Base-by-base conservation (phyloP, 2,888 invertebrate genomes). In the Protophormia terraenovae region DNA sequence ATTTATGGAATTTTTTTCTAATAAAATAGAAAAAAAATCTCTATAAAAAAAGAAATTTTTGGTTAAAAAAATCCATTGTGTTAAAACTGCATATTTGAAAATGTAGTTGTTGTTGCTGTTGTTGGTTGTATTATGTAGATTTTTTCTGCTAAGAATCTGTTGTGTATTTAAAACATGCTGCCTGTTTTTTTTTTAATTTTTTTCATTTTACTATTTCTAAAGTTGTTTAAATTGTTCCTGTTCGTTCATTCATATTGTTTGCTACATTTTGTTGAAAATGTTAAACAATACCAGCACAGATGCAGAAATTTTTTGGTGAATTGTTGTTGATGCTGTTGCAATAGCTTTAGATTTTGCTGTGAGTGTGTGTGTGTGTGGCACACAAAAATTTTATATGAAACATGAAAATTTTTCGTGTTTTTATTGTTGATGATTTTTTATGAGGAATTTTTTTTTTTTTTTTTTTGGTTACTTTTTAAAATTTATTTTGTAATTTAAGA, bases 51-150 rank as follows among this genome's bases (percentile, higher is more conserved):
- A 4, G 22, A 3, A 22, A 24, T 53, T 27, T 55, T 55, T 1
- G 24, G 27, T 14, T 0, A 60, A 32, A 53, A 60, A 41, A 41
- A 55, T n/a, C 10, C 19, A 72, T 73, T 80, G 72, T 80, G 64
- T 45, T 73, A 55, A 72, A 79, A 72, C 14, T 80, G 79, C 72
- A 79, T 62, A 71, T 72, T 80, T 64, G 79, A 38, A 53, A 78
- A 78, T 78, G 10, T 62, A 19, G 47, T 8, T 3, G 10, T 8
- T 47, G 50, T 12, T 53, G 50, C 22, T 66, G 55, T 14, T 67
- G 47, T 50, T 58, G 58, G 14, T 66, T 76, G 41, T 53, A 27
- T 35, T 50, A 60, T 78, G 67, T 16, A 50, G 60, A 78, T 69
- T 67, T 66, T 78, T 47, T 27, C n/a, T n/a, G n/a, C n/a, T n/a